These are phyloP conservation scores for Cactoblastis cactorum DNA, from an alignment of 2,888 invertebrate genomes.

Conservation along the genomic window DNA sequence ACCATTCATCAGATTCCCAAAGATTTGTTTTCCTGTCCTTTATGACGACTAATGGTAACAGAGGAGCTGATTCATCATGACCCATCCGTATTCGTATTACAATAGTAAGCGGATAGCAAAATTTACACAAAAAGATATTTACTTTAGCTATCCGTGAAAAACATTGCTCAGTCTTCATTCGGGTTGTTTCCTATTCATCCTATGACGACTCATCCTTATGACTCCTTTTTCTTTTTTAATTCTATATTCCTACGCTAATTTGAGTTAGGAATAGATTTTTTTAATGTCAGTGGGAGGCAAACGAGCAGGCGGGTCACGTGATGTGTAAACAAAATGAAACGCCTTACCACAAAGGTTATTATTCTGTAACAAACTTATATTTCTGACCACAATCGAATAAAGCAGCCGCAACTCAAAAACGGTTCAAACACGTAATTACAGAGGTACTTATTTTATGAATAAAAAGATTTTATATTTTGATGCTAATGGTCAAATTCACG, in stretches of 20 bases:
- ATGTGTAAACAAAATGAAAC: not conserved
- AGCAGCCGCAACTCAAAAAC: not conserved
- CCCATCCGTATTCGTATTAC: constrained; percentile 23
- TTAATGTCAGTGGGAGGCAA: no score
- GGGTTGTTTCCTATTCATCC: no score
- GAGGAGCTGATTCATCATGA: constrained; percentile 38
- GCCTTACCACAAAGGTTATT: not conserved
- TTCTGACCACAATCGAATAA: not conserved
- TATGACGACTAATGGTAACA: constrained; percentile 52
- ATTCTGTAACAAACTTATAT: not conserved
- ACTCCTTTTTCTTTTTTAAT: no score
- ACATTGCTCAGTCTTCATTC: no score
- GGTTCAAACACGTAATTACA: not conserved
- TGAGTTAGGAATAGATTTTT: no score
- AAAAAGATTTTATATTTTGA: not conserved
- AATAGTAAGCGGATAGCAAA: no score
- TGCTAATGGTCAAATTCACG: not conserved
- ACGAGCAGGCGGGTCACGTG: no score
- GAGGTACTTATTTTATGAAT: not conserved
- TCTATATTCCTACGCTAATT: no score
- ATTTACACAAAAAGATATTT: not conserved
- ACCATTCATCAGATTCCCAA: not conserved
- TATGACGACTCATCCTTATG: no score
- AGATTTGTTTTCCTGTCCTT: constrained; percentile 32
- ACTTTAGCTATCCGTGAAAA: no score